phyloP scores from a whole-genome alignment of 2,888 invertebrate genomes.

The Hanleya hanleyi region DNA sequence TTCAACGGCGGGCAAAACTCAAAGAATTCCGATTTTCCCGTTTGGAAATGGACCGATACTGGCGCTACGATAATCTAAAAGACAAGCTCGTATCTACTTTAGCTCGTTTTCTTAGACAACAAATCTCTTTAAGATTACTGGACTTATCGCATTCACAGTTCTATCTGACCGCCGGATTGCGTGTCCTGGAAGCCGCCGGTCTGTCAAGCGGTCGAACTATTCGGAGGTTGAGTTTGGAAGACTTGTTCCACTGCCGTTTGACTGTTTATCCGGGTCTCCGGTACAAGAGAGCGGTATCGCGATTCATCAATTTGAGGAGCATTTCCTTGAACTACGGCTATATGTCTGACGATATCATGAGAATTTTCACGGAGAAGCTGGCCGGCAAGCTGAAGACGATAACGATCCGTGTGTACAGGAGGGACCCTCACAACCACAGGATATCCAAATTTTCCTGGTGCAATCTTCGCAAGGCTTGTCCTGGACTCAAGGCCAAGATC shows the following conservation, averaged over 20 bases:
- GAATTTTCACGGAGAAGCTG: conserved; percentile 44
- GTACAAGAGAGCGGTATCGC: conserved; percentile 42
- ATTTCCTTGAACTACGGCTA: conserved; percentile 60
- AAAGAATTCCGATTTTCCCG: conserved; percentile 50
- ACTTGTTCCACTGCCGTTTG: conserved; percentile 57
- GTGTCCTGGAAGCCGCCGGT: conserved; percentile 54
- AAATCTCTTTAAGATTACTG: conserved; percentile 42
- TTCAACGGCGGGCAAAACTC: conserved; percentile 44
- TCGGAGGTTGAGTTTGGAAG: conserved; percentile 51
- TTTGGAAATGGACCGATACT: conserved; percentile 57
- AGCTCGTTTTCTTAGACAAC: conserved; percentile 51
- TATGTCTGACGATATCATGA: conserved; percentile 52
- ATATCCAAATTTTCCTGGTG: conserved; percentile 51
- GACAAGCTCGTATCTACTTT: conserved; percentile 50
- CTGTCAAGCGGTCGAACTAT: conserved; percentile 45
- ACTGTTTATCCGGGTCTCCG: conserved; percentile 44
- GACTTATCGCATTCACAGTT: conserved; percentile 53
- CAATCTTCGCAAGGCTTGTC: conserved; percentile 44
- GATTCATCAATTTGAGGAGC: conserved; percentile 51
- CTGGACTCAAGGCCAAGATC: conserved; percentile 48
- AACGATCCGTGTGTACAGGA: conserved; percentile 52
- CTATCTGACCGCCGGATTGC: conserved; percentile 44
- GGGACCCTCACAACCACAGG: conserved; percentile 59
- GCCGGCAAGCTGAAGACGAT: conserved; percentile 47
- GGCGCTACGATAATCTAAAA: conserved; percentile 55